These are phyloP conservation scores for Drosophila algonquin DNA, from an alignment of 2,888 invertebrate species.

Conservation along the genomic window DNA sequence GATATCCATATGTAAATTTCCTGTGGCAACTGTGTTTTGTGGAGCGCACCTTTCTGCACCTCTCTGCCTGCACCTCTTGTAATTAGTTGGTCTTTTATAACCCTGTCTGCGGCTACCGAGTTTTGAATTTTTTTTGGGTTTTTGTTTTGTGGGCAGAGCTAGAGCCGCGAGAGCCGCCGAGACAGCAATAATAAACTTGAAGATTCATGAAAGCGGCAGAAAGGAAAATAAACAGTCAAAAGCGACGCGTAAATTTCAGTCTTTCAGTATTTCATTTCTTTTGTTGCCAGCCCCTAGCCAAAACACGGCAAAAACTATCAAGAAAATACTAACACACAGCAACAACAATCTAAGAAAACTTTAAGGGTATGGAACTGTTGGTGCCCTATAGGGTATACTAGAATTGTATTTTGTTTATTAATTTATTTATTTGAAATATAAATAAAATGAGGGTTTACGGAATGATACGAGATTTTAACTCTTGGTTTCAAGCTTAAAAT, in stretches of 20 bases:
- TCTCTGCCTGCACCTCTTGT: conserved; percentile 51
- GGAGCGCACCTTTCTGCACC: conserved; percentile 35
- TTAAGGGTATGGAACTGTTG: conserved; percentile 1
- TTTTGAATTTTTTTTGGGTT: conserved; percentile 65
- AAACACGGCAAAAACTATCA: conserved; percentile 17
- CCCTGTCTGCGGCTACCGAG: conserved; percentile 66
- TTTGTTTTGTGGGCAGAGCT: conserved; percentile 52
- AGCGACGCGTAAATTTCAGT: conserved; percentile 70
- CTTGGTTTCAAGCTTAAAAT: no score
- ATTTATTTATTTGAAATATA: no score
- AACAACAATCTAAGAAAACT: background rate
- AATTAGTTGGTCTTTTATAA: conserved; percentile 78
- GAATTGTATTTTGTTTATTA: background rate
- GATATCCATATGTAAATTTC: conserved; percentile 53
- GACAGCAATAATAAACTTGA: conserved; percentile 74
- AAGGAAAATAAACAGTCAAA: conserved; percentile 65
- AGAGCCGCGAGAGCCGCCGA: conserved; percentile 38
- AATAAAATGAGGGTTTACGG: no score
- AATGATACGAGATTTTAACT: no score
- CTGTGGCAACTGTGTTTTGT: conserved; percentile 22
- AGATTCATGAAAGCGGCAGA: conserved; percentile 78
- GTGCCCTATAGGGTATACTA: conserved; percentile 8
- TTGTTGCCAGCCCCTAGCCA: conserved; percentile 49
- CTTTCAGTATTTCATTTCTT: conserved; percentile 75
- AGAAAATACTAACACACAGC: conserved; percentile 3